Conservation (phyloP, 2,888 invertebrate species). For the Megalurothrips usitatus region DNA sequence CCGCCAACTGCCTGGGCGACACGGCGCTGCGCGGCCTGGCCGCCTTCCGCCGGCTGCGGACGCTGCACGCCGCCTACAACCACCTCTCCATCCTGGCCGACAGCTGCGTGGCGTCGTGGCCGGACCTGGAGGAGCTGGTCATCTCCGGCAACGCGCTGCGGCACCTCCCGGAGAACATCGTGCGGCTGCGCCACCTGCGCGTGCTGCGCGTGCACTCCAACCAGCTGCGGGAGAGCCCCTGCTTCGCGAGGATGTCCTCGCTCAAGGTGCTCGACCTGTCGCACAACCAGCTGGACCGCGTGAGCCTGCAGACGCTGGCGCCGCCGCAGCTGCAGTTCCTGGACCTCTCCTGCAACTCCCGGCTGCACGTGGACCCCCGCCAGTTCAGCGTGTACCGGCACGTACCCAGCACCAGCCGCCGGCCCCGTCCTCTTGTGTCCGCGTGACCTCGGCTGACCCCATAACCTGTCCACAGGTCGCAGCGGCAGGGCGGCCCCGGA, state of each 20-base stretch:
- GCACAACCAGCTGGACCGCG: conserved; percentile 75
- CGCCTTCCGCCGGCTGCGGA: conserved; percentile 60
- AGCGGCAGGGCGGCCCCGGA: conserved; percentile 42
- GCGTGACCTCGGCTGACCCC: too few relatives aligned
- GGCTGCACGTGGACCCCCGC: conserved; percentile 75
- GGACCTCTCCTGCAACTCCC: conserved; percentile 77
- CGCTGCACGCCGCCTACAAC: conserved; percentile 74
- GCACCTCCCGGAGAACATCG: conserved; percentile 69
- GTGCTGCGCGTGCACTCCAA: conserved; percentile 80
- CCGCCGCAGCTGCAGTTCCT: conserved; percentile 79
- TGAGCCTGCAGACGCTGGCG: conserved; percentile 69
- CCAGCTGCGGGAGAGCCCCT: conserved; percentile 67
- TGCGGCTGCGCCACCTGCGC: conserved; percentile 63
- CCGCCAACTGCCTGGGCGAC: conserved; percentile 72
- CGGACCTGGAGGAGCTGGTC: conserved; percentile 73
- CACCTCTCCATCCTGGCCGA: conserved; percentile 68
- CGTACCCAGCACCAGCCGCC: conserved; percentile 7
- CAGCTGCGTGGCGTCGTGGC: conserved; percentile 69
- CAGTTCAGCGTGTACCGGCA: conserved; percentile 73
- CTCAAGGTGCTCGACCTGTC: conserved; percentile 74
- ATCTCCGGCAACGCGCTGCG: conserved; percentile 76
- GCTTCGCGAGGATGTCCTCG: conserved; percentile 67
- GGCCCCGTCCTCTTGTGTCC: too few relatives aligned
- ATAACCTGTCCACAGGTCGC: background rate
- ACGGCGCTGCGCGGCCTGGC: conserved; percentile 61